Conservation (phyloP, 2,888 invertebrate genomes). For the Drosophila lacicola region DNA sequence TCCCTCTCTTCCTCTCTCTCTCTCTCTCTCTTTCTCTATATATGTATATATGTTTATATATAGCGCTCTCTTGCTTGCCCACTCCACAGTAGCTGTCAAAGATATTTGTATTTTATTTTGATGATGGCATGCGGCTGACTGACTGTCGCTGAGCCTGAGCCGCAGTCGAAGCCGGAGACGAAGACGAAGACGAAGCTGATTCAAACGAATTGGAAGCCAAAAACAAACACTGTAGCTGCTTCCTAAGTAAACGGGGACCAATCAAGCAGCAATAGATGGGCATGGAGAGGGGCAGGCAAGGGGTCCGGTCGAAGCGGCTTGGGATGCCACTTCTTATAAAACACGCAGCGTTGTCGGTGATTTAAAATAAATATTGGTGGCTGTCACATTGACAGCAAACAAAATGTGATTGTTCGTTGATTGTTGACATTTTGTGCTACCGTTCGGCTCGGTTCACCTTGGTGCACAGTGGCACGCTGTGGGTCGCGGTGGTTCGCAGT, state of each 20-base stretch:
- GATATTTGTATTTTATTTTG: conserved; percentile 82
- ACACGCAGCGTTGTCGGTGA: conserved; percentile 61
- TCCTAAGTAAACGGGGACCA: conserved; percentile 75
- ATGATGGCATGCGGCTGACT: conserved; percentile 78
- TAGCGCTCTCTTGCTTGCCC: conserved; percentile 3
- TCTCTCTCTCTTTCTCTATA: neutral
- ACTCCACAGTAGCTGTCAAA: conserved; percentile 79
- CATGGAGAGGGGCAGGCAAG: neutral
- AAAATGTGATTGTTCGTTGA: conserved; percentile 81
- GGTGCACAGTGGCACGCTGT: conserved; percentile 29
- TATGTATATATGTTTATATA: too few relatives aligned
- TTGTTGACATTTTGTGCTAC: conserved; percentile 81
- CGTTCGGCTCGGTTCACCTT: conserved; percentile 43
- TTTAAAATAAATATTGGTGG: conserved; percentile 82
- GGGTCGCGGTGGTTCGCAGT: neutral
- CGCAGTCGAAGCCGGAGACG: conserved; percentile 13
- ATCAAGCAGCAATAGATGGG: conserved; percentile 52
- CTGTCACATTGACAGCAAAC: conserved; percentile 80
- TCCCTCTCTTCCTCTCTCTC: neutral
- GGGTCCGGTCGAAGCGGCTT: conserved; percentile 16
- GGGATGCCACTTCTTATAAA: conserved; percentile 52
- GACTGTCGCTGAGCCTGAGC: conserved; percentile 54
- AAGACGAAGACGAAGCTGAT: conserved; percentile 49
- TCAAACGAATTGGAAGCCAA: conserved; percentile 75
- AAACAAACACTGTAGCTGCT: conserved; percentile 73